Conservation (phyloP, 2,888 invertebrate species). For the Drosophila mayaguana region DNA sequence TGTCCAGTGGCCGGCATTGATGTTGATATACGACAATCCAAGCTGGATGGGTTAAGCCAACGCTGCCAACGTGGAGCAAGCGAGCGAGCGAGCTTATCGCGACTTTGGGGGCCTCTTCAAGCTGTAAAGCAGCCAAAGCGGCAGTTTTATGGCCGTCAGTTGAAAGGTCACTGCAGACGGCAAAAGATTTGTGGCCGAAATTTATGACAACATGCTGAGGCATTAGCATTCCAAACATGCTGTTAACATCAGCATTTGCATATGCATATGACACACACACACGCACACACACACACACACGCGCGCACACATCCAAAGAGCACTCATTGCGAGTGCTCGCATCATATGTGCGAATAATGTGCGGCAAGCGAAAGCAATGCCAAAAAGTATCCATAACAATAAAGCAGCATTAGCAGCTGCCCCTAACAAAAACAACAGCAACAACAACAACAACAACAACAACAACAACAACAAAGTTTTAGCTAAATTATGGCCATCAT, state of each 20-base stretch:
- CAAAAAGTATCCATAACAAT: conserved; percentile 67
- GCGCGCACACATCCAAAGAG: neutral
- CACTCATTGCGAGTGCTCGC: conserved; percentile 41
- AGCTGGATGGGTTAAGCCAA: conserved; percentile 63
- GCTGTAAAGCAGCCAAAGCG: conserved; percentile 66
- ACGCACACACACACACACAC: conserved; percentile 21
- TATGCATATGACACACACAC: conserved; percentile 57
- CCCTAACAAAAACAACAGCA: conserved; percentile 11
- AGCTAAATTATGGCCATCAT: conserved; percentile 75
- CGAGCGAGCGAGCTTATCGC: conserved; percentile 55
- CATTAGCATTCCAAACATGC: conserved; percentile 69
- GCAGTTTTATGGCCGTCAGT: conserved; percentile 72
- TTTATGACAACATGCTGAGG: conserved; percentile 63
- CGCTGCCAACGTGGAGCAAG: conserved; percentile 3
- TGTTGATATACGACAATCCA: conserved; percentile 56
- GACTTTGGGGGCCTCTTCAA: conserved; percentile 47
- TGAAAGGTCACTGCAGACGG: conserved; percentile 78
- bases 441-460: conserved; percentile 31
- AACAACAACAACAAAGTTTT: conserved; percentile 45
- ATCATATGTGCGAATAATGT: conserved; percentile 61
- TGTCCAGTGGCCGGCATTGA: conserved; percentile 53
- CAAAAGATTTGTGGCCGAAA: conserved; percentile 60
- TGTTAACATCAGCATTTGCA: conserved; percentile 77
- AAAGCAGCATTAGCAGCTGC: conserved; percentile 76
- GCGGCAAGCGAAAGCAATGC: conserved; percentile 26